These are phyloP conservation scores for Meiosimyza platycephala DNA, from an alignment of 2,888 invertebrate genomes.

Conservation along the genomic window DNA sequence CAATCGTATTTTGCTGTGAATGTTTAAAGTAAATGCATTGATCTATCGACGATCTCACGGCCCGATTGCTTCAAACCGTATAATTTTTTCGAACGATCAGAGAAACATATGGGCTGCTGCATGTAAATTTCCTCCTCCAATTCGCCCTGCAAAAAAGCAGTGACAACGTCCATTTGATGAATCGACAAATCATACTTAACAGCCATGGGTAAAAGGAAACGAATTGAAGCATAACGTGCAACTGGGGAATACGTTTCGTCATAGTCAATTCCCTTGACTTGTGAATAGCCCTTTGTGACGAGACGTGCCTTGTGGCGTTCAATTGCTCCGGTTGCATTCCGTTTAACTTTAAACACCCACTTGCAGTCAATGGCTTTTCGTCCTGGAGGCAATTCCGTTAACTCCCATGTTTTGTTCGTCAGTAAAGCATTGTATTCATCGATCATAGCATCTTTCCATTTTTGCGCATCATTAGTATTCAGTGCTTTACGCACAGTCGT, in stretches of 20 bases:
- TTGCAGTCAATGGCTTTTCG: too few species aligned
- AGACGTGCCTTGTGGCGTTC: constrained; percentile 13
- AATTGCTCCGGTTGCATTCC: background rate
- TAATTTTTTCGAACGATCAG: too few species aligned
- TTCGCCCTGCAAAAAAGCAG: background rate
- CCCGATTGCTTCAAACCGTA: background rate
- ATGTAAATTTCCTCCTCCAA: background rate
- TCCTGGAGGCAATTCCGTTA: too few species aligned
- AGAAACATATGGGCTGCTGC: background rate
- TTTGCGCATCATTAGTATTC: too few species aligned
- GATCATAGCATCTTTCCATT: too few species aligned
- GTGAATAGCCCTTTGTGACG: constrained; percentile 25
- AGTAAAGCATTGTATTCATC: too few species aligned
- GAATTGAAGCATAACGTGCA: constrained; percentile 13
- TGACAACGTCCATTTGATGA: constrained; percentile 4
- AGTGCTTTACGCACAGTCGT: too few species aligned
- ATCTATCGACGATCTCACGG: constrained; percentile 28
- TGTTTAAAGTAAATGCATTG: constrained; percentile 37
- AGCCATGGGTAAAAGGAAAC: background rate
- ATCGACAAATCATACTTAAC: too few species aligned
- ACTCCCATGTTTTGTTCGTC: too few species aligned
- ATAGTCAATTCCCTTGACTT: constrained; percentile 26
- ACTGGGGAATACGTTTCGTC: constrained; percentile 32
- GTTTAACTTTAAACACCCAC: background rate
- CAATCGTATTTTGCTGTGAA: constrained; percentile 28